phyloP scores from a whole-genome alignment of 1,140 invertebrate species.

The Drosophila ananassae region DNA sequence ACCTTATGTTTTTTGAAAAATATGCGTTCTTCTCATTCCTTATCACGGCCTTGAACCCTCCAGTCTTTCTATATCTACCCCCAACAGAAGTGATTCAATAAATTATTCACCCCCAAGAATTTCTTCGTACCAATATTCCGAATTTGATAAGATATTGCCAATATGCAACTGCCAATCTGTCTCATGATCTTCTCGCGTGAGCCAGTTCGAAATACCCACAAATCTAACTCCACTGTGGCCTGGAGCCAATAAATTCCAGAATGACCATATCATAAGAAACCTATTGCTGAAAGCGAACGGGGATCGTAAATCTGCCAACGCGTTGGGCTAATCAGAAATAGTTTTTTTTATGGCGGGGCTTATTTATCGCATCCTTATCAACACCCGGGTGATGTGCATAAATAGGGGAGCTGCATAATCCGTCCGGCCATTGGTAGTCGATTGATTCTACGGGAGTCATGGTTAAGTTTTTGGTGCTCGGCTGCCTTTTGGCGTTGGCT shows the following conservation, averaged over 20 bases:
- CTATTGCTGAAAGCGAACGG: neutral
- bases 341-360: conserved; percentile 13
- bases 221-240: neutral
- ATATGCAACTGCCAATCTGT: conserved; percentile 45
- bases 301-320: conserved; percentile 36
- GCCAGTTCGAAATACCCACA: conserved; percentile 2
- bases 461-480: conserved; percentile 55
- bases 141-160: conserved; percentile 41
- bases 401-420: conserved; percentile 61
- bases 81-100: conserved; percentile 26
- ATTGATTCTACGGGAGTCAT: conserved; percentile 28
- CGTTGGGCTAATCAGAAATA: conserved; percentile 24
- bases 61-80: conserved; percentile 8
- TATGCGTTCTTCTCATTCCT: neutral
- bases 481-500: conserved; percentile 53
- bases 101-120: conserved; percentile 40
- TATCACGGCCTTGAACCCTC: conserved; percentile 43
- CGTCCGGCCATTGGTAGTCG: conserved; percentile 35
- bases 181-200: conserved; percentile 56
- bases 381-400: conserved; percentile 29
- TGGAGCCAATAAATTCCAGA: conserved; percentile 50
- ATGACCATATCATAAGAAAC: conserved; percentile 10
- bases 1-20: conserved; percentile 13
- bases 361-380: conserved; percentile 48
- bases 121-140: neutral